A percentile compares a stretch with the other conserved stretches of the same genome.
Evolutionary conservation across 2,797 vertebrate genomes (phyloP).

Genomic region (Pyrocephalus nanus): DNA sequence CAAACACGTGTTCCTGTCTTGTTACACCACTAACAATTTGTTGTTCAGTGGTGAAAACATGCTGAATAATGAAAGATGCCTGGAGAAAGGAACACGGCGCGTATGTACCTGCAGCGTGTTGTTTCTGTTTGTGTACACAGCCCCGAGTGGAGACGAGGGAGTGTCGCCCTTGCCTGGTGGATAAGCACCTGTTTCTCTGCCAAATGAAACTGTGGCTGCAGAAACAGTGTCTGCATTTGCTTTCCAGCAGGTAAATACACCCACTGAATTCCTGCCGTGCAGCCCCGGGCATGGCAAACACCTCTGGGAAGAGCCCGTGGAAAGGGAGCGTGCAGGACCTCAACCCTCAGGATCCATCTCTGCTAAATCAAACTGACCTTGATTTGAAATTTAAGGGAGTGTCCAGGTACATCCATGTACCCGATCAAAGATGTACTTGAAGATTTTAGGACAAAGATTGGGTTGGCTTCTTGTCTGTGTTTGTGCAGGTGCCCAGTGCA

Average conservation of each 20-base stretch:
- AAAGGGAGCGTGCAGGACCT: neutral
- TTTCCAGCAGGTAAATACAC: slow-evolving; percentile 47
- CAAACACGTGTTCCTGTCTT: slow-evolving; percentile 63
- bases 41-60: slow-evolving; percentile 66
- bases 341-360: neutral
- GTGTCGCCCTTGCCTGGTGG: slow-evolving; percentile 41
- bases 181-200: slow-evolving; percentile 33
- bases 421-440: neutral
- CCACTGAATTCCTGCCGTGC: neutral
- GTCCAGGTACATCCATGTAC: neutral
- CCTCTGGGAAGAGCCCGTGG: neutral
- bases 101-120: slow-evolving; percentile 20
- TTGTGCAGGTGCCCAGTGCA: neutral
- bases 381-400: neutral
- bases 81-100: slow-evolving; percentile 53
- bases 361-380: neutral
- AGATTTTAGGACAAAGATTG: neutral
- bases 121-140: slow-evolving; percentile 56
- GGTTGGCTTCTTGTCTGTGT: neutral
- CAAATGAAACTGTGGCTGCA: slow-evolving; percentile 62
- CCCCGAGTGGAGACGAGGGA: slow-evolving; percentile 40
- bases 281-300: neutral
- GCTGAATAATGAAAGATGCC: slow-evolving; percentile 75
- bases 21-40: slow-evolving; percentile 72
- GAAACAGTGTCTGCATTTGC: slow-evolving; percentile 7